These are phyloP conservation scores for Germaria angustata DNA, from an alignment of 2,888 invertebrate genomes.

Conservation along the genomic window DNA sequence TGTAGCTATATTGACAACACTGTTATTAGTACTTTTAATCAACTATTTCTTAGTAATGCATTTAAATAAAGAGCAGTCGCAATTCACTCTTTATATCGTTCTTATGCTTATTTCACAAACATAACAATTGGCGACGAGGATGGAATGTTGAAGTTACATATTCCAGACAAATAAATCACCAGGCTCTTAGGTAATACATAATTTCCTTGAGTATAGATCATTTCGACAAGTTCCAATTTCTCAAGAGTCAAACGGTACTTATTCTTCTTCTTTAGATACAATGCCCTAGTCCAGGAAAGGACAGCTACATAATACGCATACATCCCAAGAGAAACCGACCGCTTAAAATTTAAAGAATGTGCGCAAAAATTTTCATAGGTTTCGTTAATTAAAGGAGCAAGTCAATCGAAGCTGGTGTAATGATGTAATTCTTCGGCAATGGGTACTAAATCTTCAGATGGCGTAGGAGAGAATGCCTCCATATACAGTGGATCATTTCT, in stretches of 20 bases:
- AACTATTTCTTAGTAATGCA: too few species aligned
- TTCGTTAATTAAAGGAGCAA: background rate
- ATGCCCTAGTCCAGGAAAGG: background rate
- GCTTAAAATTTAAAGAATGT: background rate
- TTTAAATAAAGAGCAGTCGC: too few species aligned
- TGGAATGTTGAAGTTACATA: background rate
- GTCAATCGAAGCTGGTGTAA: background rate
- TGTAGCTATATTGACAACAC: too few species aligned
- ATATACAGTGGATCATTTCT: conserved; percentile 37
- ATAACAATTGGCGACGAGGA: too few species aligned
- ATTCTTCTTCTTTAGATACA: background rate
- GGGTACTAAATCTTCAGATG: conserved; percentile 22
- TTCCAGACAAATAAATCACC: background rate
- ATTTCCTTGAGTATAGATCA: too few species aligned
- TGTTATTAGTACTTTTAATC: too few species aligned
- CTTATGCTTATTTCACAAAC: too few species aligned
- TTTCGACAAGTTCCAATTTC: too few species aligned
- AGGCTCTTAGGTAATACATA: background rate
- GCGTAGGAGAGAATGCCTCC: conserved; percentile 35
- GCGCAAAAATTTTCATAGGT: background rate
- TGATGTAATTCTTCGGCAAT: conserved; percentile 39
- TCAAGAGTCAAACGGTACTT: background rate
- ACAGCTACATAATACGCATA: background rate
- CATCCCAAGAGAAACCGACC: background rate
- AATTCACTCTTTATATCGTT: too few species aligned